Evolutionary conservation across 2,113 vertebrate genomes (phyloP).

Genomic region (Castor canadensis): DNA sequence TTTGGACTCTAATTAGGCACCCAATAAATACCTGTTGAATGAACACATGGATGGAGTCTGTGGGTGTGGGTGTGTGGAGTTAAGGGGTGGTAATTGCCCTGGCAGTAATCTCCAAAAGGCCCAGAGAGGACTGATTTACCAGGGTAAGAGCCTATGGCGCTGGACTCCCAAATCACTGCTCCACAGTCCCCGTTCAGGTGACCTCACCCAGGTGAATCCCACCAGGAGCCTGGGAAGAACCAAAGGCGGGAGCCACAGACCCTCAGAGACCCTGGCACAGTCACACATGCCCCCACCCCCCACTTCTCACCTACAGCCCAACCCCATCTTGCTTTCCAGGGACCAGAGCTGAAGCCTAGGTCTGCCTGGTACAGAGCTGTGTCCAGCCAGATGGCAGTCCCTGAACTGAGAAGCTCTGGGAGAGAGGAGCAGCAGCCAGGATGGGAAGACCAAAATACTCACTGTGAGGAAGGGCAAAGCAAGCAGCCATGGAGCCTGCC

Average conservation of each 20-base stretch:
- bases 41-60: not conserved
- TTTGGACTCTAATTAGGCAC: not conserved
- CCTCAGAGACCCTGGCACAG: not conserved
- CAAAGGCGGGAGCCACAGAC: no score
- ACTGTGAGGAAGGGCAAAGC: not conserved
- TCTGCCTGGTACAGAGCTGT: not conserved
- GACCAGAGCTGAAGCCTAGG: not conserved
- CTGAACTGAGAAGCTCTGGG: not conserved
- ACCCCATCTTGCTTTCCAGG: not conserved
- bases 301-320: not conserved
- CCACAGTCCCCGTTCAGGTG: not conserved
- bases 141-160: not conserved
- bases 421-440: not conserved
- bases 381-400: not conserved
- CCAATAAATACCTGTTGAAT: not conserved
- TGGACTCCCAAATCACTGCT: not conserved
- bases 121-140: not conserved
- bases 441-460: not conserved
- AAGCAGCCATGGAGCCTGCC: accelerated
- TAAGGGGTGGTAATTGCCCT: not conserved
- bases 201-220: not conserved
- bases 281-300: no score
- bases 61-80: not conserved
- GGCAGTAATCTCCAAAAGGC: not conserved
- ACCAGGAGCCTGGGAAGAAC: no score